These are phyloP conservation scores for Sussaba pulchella DNA, from an alignment of 2,888 invertebrate genomes.

Conservation along the genomic window DNA sequence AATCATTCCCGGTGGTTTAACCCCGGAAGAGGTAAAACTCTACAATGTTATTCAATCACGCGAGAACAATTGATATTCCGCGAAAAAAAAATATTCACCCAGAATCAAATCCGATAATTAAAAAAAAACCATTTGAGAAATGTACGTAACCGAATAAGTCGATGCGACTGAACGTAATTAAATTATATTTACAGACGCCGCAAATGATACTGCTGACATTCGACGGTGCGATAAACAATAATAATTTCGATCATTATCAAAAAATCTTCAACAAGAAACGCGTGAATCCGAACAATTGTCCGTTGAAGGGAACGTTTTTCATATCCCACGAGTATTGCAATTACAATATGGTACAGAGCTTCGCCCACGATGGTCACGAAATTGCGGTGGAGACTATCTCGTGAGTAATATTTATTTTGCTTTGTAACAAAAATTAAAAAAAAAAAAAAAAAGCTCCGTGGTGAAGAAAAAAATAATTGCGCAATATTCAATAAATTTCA, in stretches of 20 bases:
- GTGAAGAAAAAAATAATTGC: too few relatives aligned
- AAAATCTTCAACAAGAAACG: conserved; percentile 93
- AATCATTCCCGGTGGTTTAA: conserved; percentile 92
- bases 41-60: too few relatives aligned
- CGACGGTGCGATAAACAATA: conserved; percentile 96
- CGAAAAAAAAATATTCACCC: not conserved
- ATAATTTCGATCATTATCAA: conserved; percentile 95
- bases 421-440: too few relatives aligned
- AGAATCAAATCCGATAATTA: too few relatives aligned
- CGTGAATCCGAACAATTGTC: conserved; percentile 95
- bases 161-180: conserved; percentile 24
- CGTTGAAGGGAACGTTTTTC: conserved; percentile 96
- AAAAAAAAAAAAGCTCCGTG: too few relatives aligned
- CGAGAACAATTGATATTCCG: too few relatives aligned
- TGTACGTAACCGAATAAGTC: conserved; percentile 7
- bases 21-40: conserved; percentile 90
- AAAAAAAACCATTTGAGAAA: too few relatives aligned
- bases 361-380: conserved; percentile 96
- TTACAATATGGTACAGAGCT: conserved; percentile 95
- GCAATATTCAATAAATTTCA: too few relatives aligned
- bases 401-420: conserved; percentile 85
- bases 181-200: conserved; percentile 89
- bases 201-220: conserved; percentile 97
- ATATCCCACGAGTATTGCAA: conserved; percentile 95
- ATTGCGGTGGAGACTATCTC: conserved; percentile 90